phyloP scores from a whole-genome alignment of 1,140 invertebrate genomes.

The Laupala kohalensis region DNA sequence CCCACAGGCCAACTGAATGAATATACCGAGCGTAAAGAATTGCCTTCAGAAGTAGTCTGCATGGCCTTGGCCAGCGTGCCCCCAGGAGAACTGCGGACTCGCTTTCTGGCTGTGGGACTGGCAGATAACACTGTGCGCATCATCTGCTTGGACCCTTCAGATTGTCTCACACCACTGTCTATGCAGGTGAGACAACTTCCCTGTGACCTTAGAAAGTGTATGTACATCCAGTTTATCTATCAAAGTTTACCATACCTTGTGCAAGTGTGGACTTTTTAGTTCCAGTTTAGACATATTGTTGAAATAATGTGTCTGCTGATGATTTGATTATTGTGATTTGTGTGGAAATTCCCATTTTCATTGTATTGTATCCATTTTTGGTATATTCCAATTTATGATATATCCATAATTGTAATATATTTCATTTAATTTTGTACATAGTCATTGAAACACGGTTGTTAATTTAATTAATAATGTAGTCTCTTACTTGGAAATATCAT shows the following conservation, averaged over 20 bases:
- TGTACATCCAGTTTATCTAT: background rate
- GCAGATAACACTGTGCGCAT: slow-evolving; percentile 95
- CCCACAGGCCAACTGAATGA: slow-evolving; percentile 96
- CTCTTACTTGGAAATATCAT: too few relatives aligned
- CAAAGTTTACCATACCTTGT: background rate
- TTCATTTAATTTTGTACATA: too few relatives aligned
- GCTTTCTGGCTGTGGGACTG: slow-evolving; percentile 94
- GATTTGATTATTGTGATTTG: background rate
- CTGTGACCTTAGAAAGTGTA: too few relatives aligned
- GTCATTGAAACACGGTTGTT: too few relatives aligned
- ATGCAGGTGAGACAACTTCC: background rate
- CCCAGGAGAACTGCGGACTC: slow-evolving; percentile 83
- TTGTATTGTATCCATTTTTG: background rate
- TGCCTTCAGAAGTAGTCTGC: slow-evolving; percentile 93
- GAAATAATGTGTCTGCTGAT: too few relatives aligned
- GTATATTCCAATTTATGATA: too few relatives aligned
- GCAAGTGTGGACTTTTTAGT: background rate
- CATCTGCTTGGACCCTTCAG: slow-evolving; percentile 84
- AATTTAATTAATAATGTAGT: too few relatives aligned
- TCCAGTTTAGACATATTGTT: background rate
- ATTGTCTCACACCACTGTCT: background rate
- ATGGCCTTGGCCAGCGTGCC: slow-evolving; percentile 96
- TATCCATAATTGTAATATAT: too few relatives aligned
- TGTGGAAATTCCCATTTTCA: background rate
- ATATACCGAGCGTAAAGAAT: slow-evolving; percentile 91